phyloP scores from a whole-genome alignment of 2,797 vertebrate species.

The Cyclopterus lumpus region DNA sequence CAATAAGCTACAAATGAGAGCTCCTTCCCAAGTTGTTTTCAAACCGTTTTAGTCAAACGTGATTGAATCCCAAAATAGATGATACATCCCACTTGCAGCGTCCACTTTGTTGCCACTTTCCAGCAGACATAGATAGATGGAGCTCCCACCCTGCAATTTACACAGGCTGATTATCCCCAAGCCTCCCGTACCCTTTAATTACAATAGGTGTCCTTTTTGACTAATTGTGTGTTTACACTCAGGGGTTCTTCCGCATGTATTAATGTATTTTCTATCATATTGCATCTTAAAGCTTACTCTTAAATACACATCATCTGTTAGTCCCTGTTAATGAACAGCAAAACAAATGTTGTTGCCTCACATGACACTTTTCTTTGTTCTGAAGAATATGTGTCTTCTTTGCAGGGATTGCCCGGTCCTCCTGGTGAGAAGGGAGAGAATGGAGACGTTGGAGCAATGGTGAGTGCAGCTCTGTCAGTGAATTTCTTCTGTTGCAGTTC shows the following conservation, averaged over 20 bases:
- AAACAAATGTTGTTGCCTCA: slow-evolving; percentile 23
- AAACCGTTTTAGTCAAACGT: slow-evolving; percentile 58
- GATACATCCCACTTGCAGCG: slow-evolving; percentile 33
- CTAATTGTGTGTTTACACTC: slow-evolving; percentile 80
- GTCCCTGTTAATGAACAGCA: slow-evolving; percentile 47
- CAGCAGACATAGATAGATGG: slow-evolving; percentile 75
- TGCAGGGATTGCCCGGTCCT: slow-evolving; percentile 93
- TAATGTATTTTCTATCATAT: slow-evolving; percentile 60
- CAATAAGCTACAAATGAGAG: slow-evolving; percentile 49
- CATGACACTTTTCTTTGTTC: slow-evolving; percentile 41
- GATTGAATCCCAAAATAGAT: slow-evolving; percentile 62
- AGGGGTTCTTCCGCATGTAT: slow-evolving; percentile 52
- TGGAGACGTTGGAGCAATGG: slow-evolving; percentile 96
- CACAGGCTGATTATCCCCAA: slow-evolving; percentile 74
- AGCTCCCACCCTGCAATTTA: slow-evolving; percentile 72
- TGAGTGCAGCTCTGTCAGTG: slow-evolving; percentile 71
- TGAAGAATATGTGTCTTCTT: slow-evolving; percentile 47
- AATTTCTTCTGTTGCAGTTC: slow-evolving; percentile 20
- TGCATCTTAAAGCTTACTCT: slow-evolving; percentile 33
- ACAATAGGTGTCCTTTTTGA: slow-evolving; percentile 79
- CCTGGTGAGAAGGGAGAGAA: slow-evolving; percentile 98
- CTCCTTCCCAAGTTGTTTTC: slow-evolving; percentile 36
- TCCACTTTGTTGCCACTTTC: slow-evolving; percentile 67
- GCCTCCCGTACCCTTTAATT: slow-evolving; percentile 78
- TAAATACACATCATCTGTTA: slow-evolving; percentile 49